Evolutionary conservation across 1,140 invertebrate genomes (phyloP).

Genomic region (Subanguina moxae): DNA sequence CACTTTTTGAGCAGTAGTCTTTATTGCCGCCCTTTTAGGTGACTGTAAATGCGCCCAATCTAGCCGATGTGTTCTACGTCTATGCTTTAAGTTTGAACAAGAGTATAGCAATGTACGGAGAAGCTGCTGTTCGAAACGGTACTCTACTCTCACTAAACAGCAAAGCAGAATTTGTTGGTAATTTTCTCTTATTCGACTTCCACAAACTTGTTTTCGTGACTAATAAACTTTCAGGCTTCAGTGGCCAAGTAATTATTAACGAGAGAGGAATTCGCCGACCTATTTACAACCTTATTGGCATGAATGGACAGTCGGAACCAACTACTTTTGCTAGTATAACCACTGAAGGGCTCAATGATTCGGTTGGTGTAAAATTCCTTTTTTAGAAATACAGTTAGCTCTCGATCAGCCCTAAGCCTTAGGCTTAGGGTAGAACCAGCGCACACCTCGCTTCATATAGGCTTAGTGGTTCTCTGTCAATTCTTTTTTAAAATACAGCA

Average conservation of each 20-base stretch:
- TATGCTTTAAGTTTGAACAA: slow-evolving; percentile 16
- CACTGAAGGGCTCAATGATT: slow-evolving; percentile 7
- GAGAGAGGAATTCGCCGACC: not conserved
- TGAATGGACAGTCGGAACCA: not conserved
- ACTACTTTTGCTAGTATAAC: not conserved
- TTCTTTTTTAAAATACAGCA: too few species aligned
- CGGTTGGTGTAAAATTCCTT: not conserved
- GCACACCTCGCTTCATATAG: too few species aligned
- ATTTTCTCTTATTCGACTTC: not conserved
- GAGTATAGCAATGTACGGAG: slow-evolving; percentile 1
- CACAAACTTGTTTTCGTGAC: not conserved
- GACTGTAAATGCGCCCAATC: not conserved
- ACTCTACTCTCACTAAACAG: slow-evolving; percentile 4
- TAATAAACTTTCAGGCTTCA: slow-evolving; percentile 7
- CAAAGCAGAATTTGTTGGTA: slow-evolving; percentile 7
- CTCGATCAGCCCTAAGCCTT: too few species aligned
- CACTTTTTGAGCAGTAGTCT: too few species aligned
- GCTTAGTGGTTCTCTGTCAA: too few species aligned
- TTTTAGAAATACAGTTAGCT: not conserved
- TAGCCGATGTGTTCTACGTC: slow-evolving; percentile 34
- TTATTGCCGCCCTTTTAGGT: slow-evolving; percentile 18
- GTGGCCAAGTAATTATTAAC: slow-evolving; percentile 1
- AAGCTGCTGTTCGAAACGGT: not conserved
- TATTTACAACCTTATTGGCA: slow-evolving; percentile 2
- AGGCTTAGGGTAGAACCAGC: too few species aligned